Evolutionary conservation across 2,113 vertebrate species (phyloP), one percentile per base, ranked within the genome.

Genomic region (Colossoma macropomum): DNA sequence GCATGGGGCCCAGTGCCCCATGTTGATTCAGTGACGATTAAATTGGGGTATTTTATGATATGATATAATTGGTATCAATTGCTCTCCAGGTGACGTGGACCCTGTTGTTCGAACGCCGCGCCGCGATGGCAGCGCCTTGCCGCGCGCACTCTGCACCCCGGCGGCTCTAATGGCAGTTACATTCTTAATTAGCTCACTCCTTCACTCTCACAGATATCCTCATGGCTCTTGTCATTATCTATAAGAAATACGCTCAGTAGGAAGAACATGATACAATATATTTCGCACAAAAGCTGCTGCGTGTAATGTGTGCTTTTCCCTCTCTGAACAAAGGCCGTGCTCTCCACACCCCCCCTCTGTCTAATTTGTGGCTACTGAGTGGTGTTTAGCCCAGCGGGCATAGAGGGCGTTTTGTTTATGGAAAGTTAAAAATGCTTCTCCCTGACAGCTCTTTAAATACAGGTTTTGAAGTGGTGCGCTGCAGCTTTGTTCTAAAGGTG

Each of bases 351-450:
- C 25, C 70, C 73, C 84, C 63, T 23, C 73, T 19, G 65, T 87
- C 88, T 87, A 82, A 89, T 90, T 89, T 62, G 83, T 62, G 59
- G 48, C 79, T 60, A 79, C 45, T 45, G 79, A 85, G 79, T 80
- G 79, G 91, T 94, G 92, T 93, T 95, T 94, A 95, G 91, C 93
- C 54, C 94, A 94, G 94, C 91, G 16, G 93, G 93, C 91, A 91
- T 91, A 91, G 89, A 89, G 93, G 89, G 87, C 87, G 86, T 91
- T 94, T 90, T 90, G 85, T 86, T 84, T 92, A 91, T 87, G 90
- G 92, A 92, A 93, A 92, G 91, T 92, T 94, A 87, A 90, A 92
- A 93, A 89, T 93, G 91, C 87, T 89, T 92, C 88, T 88, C 73
- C 30, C 85, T 86, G 93, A 89, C 90, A 89, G 90, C 88, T 75